A percentile compares a stretch with the other conserved stretches of the same genome.
Evolutionary conservation across 2,888 invertebrate genomes (phyloP).

Genomic region (Hirtodrosophila alboralis): DNA sequence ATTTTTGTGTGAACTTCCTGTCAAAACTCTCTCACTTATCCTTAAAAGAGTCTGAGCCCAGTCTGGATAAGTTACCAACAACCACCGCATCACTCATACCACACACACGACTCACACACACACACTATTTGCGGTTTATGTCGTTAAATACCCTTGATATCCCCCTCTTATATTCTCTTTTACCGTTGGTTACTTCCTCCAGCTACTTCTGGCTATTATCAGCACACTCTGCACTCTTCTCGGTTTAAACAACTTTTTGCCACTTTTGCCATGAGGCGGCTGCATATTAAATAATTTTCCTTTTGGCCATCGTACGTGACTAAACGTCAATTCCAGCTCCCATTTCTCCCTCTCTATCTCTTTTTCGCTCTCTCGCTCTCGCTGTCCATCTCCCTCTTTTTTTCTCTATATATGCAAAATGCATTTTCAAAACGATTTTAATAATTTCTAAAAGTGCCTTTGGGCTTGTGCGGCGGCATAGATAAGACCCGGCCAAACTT

Average conservation of each 20-base stretch:
- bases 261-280: conserved; percentile 65
- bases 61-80: conserved; percentile 14
- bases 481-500: conserved; percentile 58
- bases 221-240: conserved; percentile 25
- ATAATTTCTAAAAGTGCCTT: conserved; percentile 64
- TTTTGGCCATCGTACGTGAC: conserved; percentile 72
- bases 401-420: conserved; percentile 43
- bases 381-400: neutral
- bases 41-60: conserved; percentile 7
- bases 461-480: conserved; percentile 55
- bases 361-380: no score
- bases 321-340: conserved; percentile 70
- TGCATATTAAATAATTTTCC: conserved; percentile 78
- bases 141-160: conserved; percentile 7
- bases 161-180: neutral
- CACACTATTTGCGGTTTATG: conserved; percentile 26
- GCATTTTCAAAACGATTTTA: conserved; percentile 68
- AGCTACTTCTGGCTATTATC: conserved; percentile 33
- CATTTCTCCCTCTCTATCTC: conserved; percentile 5
- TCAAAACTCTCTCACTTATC: conserved; percentile 54
- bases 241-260: conserved; percentile 59
- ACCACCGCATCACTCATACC: conserved; percentile 7
- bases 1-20: conserved; percentile 58
- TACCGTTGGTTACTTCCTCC: conserved; percentile 15
- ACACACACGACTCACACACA: neutral